phyloP scores from a whole-genome alignment of 2,797 vertebrate species.

The Alfaro cultratus region DNA sequence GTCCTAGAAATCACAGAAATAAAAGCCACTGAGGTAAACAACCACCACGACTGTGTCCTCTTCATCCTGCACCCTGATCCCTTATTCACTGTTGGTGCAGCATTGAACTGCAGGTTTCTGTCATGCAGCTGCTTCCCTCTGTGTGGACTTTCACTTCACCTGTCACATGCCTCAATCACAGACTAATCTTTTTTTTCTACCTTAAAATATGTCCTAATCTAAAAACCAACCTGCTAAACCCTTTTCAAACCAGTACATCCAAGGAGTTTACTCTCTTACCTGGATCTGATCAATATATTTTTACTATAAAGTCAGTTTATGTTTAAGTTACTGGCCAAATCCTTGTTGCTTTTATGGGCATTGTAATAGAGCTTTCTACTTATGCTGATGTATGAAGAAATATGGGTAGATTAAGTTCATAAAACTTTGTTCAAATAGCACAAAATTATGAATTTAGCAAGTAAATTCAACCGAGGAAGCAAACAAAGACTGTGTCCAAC shows the following conservation, averaged over 20 bases:
- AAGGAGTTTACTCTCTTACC: neutral
- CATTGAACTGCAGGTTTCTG: neutral
- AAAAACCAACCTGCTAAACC: neutral
- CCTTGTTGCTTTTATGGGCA: neutral
- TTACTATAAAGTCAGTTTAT: neutral
- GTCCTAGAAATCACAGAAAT: conserved; percentile 1
- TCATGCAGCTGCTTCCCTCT: neutral
- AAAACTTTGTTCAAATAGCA: neutral
- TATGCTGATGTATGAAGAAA: neutral
- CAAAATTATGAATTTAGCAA: neutral
- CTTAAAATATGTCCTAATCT: neutral
- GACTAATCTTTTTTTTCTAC: neutral
- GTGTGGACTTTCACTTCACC: neutral
- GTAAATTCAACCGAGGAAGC: neutral
- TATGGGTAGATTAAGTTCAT: neutral
- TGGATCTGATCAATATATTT: neutral
- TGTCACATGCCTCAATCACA: neutral
- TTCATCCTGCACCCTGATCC: neutral
- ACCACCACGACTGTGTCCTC: neutral
- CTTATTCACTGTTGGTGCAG: neutral
- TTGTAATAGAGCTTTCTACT: neutral
- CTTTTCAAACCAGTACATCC: neutral
- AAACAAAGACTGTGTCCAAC: neutral
- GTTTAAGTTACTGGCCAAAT: neutral
- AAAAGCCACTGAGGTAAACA: conserved; percentile 23